Conservation (phyloP, 1,140 invertebrate genomes). For the Hyphantria cunea region DNA sequence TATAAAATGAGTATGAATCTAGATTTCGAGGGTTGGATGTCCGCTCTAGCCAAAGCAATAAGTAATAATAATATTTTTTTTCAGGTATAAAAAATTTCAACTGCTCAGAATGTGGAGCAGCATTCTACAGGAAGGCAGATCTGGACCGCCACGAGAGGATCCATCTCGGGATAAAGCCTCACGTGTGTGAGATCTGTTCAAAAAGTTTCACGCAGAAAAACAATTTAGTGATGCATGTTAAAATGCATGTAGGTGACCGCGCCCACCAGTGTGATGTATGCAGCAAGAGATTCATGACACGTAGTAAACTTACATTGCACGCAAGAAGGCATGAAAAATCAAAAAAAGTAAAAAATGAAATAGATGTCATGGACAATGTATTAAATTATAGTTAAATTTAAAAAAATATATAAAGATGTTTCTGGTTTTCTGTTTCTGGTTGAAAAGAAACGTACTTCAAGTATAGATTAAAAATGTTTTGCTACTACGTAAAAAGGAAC, state of each 20-base stretch:
- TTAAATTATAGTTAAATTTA: no score
- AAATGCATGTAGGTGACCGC: slow-evolving; percentile 64
- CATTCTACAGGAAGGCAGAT: slow-evolving; percentile 68
- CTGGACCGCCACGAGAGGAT: slow-evolving; percentile 65
- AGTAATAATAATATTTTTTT: no score
- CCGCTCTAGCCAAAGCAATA: no score
- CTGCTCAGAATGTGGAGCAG: slow-evolving; percentile 55
- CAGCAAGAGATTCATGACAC: slow-evolving; percentile 57
- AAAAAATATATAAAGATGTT: no score
- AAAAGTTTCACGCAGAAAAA: slow-evolving; percentile 71
- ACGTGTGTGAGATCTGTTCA: slow-evolving; percentile 63
- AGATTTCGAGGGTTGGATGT: no score
- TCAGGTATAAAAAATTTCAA: slow-evolving; percentile 62
- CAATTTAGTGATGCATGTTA: slow-evolving; percentile 69
- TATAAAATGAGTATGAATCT: no score
- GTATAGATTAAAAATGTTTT: no score
- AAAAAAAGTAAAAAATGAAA: slow-evolving; percentile 40
- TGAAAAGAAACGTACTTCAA: no score
- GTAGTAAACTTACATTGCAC: slow-evolving; percentile 63
- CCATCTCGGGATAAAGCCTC: slow-evolving; percentile 61
- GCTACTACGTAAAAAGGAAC: no score
- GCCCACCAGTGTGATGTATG: slow-evolving; percentile 57
- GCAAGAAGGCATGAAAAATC: slow-evolving; percentile 64
- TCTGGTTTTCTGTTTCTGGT: no score
- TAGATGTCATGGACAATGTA: not conserved